These are phyloP conservation scores for Penaeus indicus DNA, from an alignment of 1,140 invertebrate species.

Conservation along the genomic window DNA sequence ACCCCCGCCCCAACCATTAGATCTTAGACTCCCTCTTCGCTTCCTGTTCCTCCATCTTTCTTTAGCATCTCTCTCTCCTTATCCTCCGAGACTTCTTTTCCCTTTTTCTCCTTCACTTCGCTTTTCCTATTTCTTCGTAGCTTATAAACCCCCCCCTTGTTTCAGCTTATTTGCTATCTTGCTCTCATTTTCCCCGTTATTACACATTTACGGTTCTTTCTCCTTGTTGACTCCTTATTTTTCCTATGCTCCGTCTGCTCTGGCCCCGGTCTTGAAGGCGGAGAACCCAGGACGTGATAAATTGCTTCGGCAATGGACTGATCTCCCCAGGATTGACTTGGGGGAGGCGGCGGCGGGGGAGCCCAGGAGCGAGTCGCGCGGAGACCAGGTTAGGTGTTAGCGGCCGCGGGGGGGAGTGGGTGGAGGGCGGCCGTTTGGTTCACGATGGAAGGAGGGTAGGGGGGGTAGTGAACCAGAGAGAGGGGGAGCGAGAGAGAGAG, in stretches of 20 bases:
- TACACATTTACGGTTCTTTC: neutral
- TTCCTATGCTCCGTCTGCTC: neutral
- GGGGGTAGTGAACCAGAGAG: neutral
- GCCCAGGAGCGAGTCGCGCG: too few species aligned
- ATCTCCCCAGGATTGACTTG: too few species aligned
- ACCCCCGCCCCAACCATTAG: neutral
- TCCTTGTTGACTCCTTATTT: neutral
- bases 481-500: neutral
- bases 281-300: too few species aligned
- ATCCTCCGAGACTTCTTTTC: neutral
- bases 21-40: conserved; percentile 20
- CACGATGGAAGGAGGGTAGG: neutral
- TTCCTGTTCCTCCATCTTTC: neutral
- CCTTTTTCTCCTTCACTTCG: neutral
- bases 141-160: too few species aligned
- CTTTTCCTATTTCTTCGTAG: neutral
- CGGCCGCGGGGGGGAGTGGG: neutral
- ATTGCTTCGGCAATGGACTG: too few species aligned
- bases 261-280: neutral
- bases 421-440: neutral
- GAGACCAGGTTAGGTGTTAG: too few species aligned
- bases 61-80: neutral
- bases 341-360: too few species aligned
- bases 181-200: too few species aligned
- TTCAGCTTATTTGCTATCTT: too few species aligned